Conservation (phyloP, 2,888 invertebrate genomes). For the Suillia variegata region DNA sequence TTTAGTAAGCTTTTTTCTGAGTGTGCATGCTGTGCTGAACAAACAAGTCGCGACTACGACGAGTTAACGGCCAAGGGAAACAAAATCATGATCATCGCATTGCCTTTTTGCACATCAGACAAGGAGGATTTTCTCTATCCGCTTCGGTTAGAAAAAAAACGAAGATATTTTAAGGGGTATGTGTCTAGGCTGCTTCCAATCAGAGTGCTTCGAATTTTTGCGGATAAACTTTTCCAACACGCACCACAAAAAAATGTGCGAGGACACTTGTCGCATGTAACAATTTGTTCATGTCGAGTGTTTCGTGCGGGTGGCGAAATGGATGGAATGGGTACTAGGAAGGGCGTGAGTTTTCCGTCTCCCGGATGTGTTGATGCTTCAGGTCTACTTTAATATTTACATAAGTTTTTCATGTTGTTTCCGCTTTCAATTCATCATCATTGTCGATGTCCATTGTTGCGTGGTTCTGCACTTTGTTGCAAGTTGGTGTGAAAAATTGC, state of each 20-base stretch:
- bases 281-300: constrained; percentile 35
- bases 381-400: not conserved
- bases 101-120: constrained; percentile 22
- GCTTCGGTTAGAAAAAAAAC: not conserved
- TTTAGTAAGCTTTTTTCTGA: no score
- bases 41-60: no score
- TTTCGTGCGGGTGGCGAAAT: constrained; percentile 33
- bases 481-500: constrained; percentile 60
- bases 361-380: constrained; percentile 26
- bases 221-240: not conserved
- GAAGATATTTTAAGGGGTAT: no score
- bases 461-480: constrained; percentile 21
- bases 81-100: constrained; percentile 14
- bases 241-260: no score
- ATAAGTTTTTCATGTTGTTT: constrained; percentile 8
- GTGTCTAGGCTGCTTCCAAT: constrained; percentile 27
- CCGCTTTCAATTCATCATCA: no score
- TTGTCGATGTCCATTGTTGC: no score
- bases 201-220: constrained; percentile 18
- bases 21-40: constrained; percentile 6
- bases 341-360: no score
- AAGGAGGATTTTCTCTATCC: constrained; percentile 32
- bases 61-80: no score
- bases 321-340: constrained; percentile 11
- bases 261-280: not conserved